These are phyloP conservation scores for Linurgus olivaceus DNA, from an alignment of 2,797 vertebrate species.

Conservation along the genomic window DNA sequence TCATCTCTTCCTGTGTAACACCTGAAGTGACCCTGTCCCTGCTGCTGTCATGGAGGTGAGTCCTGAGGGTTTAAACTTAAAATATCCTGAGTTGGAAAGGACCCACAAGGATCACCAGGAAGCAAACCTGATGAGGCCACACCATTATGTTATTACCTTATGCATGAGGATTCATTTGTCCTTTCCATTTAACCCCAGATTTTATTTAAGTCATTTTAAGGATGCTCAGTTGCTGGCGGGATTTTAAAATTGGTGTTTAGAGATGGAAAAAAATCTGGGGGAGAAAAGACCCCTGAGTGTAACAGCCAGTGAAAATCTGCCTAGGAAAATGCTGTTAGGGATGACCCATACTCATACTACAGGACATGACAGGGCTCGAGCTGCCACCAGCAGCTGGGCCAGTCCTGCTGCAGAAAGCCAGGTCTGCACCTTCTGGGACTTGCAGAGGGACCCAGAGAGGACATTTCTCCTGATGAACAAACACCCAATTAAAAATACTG, in stretches of 20 bases:
- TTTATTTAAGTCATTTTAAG: background rate
- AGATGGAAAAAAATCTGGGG: background rate
- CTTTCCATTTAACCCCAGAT: background rate
- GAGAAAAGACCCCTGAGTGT: accelerated
- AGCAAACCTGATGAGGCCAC: background rate
- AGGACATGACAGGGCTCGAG: background rate
- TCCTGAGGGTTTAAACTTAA: background rate
- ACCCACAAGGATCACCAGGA: background rate
- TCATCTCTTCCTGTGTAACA: background rate
- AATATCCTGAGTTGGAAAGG: background rate
- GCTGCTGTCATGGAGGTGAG: accelerated
- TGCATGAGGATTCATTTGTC: background rate
- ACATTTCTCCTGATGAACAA: background rate
- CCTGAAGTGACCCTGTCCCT: background rate
- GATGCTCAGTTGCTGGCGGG: accelerated
- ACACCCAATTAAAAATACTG: background rate
- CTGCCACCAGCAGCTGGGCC: background rate
- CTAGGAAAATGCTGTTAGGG: background rate
- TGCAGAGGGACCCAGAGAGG: background rate
- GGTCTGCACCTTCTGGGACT: background rate
- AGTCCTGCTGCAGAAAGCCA: background rate
- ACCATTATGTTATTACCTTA: background rate
- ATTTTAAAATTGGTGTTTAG: background rate
- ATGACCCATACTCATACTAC: accelerated
- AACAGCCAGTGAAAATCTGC: background rate